phyloP scores from a whole-genome alignment of 1,140 invertebrate genomes.

The Bombyx mandarina region DNA sequence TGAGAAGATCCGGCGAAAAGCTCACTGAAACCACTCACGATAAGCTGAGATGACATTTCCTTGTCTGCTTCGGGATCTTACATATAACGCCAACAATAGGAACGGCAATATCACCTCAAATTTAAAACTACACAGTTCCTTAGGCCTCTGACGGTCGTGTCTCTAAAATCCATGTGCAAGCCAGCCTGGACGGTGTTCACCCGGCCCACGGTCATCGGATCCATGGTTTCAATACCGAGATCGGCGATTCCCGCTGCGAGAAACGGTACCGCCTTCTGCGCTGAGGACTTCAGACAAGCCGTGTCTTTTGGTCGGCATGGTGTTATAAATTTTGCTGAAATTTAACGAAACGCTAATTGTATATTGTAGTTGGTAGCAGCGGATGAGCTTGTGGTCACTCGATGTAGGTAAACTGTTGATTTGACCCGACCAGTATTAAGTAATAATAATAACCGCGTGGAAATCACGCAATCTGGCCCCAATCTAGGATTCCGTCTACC shows the following conservation, averaged over 20 bases:
- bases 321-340: conserved; percentile 35
- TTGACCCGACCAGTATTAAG: too few relatives aligned
- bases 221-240: conserved; percentile 35
- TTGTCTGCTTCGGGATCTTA: too few relatives aligned
- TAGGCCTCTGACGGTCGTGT: conserved; percentile 40
- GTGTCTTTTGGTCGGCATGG: conserved; percentile 34
- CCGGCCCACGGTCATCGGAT: conserved; percentile 38
- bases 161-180: conserved; percentile 38
- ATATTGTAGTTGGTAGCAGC: too few relatives aligned
- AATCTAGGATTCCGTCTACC: too few relatives aligned
- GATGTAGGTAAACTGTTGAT: too few relatives aligned
- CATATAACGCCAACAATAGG: not conserved
- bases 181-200: conserved; percentile 36
- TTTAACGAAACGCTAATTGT: too few relatives aligned
- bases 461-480: too few relatives aligned
- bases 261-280: conserved; percentile 34
- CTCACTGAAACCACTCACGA: not conserved
- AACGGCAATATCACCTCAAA: conserved; percentile 30
- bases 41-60: not conserved
- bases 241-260: conserved; percentile 37
- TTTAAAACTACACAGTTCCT: conserved; percentile 33
- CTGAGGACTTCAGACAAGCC: conserved; percentile 33
- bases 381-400: too few relatives aligned
- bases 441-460: too few relatives aligned
- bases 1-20: too few relatives aligned